Evolutionary conservation across 2,797 vertebrate species (phyloP).

Genomic region (Girardinus metallicus): DNA sequence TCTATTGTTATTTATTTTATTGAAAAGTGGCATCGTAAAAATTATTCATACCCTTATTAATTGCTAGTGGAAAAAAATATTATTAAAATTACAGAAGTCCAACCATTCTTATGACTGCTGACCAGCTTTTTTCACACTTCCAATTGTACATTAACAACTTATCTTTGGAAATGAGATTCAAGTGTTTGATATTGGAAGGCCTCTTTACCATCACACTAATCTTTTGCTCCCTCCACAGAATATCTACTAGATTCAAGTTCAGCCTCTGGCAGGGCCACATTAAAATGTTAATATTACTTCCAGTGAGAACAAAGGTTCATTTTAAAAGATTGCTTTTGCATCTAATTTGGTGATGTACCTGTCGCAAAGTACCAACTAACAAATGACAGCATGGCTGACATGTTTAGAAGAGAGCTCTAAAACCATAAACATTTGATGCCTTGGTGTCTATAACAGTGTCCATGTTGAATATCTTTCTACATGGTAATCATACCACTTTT

Average conservation of each 20-base stretch:
- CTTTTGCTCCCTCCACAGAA: not conserved
- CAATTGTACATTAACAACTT: not conserved
- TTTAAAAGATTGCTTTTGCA: not conserved
- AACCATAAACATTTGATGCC: not conserved
- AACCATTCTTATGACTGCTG: not conserved
- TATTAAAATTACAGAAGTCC: not conserved
- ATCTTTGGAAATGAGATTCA: not conserved
- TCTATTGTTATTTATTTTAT: not conserved
- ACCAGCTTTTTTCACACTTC: not conserved
- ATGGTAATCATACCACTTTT: not conserved
- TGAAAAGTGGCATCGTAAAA: not conserved
- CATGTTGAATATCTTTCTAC: not conserved
- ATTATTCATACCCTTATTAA: not conserved
- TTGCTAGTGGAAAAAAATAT: not conserved
- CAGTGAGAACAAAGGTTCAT: not conserved
- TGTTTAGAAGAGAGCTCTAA: not conserved
- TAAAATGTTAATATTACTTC: not conserved
- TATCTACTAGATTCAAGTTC: not conserved
- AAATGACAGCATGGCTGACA: not conserved
- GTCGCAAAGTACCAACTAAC: not conserved
- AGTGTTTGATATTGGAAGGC: not conserved
- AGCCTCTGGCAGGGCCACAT: not conserved
- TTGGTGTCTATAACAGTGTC: not conserved
- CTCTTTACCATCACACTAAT: not conserved
- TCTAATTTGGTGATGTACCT: not conserved